These are phyloP conservation scores for Hylyphantes graminicola DNA, from an alignment of 1,140 invertebrate species.

Conservation along the genomic window DNA sequence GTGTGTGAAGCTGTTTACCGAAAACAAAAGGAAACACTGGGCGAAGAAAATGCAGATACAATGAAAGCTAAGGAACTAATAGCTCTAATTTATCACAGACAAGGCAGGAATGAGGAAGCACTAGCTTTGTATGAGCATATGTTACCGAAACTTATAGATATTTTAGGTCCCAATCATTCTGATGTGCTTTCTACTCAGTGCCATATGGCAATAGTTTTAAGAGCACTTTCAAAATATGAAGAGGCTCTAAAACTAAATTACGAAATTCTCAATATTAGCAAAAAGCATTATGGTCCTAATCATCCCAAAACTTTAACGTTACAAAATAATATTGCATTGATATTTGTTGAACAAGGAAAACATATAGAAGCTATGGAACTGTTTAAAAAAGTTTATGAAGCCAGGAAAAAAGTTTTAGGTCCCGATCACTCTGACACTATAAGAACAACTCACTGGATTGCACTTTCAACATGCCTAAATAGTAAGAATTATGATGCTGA, in stretches of 20 bases:
- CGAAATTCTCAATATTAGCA: background rate
- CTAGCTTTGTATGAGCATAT: conserved; percentile 62
- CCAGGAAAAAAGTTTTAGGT: conserved; percentile 62
- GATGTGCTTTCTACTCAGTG: conserved; percentile 61
- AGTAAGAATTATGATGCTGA: conserved; percentile 15
- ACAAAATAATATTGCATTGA: conserved; percentile 25
- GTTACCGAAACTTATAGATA: conserved; percentile 58
- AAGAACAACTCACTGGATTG: conserved; percentile 58
- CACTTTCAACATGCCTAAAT: conserved; percentile 20
- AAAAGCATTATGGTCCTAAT: background rate
- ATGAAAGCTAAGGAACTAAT: conserved; percentile 62
- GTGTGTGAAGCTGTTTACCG: background rate
- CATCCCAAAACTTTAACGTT: background rate
- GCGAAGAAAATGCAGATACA: conserved; percentile 61
- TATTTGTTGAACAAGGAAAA: conserved; percentile 12
- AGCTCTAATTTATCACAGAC: conserved; percentile 61
- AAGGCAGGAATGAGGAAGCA: conserved; percentile 63
- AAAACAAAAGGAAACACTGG: conserved; percentile 54
- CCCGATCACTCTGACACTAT: conserved; percentile 63
- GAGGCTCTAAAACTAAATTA: conserved; percentile 59
- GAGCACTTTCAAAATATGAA: conserved; percentile 60
- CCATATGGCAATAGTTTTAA: conserved; percentile 62
- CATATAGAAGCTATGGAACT: conserved; percentile 40
- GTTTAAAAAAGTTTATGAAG: conserved; percentile 62
- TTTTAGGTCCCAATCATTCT: conserved; percentile 62